Evolutionary conservation across 2,113 vertebrate genomes (phyloP), one percentile per base, ranked within the genome.

Genomic region (Haliaeetus leucogaster): DNA sequence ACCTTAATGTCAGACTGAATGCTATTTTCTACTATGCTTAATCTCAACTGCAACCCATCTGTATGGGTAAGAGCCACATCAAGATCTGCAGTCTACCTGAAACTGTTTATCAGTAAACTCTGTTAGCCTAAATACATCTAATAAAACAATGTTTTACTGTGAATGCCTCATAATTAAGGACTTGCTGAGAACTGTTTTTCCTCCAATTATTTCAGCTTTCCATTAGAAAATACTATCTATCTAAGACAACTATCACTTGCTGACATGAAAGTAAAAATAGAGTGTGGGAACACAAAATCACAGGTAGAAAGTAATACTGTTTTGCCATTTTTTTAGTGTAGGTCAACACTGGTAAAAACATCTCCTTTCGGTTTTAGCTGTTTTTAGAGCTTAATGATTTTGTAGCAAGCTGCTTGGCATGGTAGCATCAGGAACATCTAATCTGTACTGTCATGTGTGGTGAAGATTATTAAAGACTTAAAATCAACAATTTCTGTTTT

Each of bases 331-430:
- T 71, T 72, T 70, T 42, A 29, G 8, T 27, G n/a, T 42, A 53
- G 47, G 18, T n/a, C 32, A 72, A 23, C 86, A 59, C 6, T 63
- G n/a, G 47, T 43, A 42, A 76, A 93, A 90, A 4, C 21, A 55
- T 34, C 9, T 87, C 32, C 10, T 73, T 77, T 53, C 48, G 16
- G 1, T 71, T 74, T 43, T 17, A 63, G 26, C 2, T 68, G 53
- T 9, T 82, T 91, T 83, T 68, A 68, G 48, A 48, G 67, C 11
- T 29, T 62, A 53, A 42, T n/a, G 25, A 47, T 56, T 89, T 71
- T 58, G 32, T 59, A 77, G 58, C n/a, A 77, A 36, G 18, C 25
- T 50, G 13, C 30, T 62, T 56, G n/a, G 23, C 0, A 0, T 34
- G 27, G 34, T 27, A 76, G n/a, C 52, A 82, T n/a, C 23, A 42